Evolutionary conservation across 2,113 vertebrate genomes (phyloP).

Genomic region (Coreoperca whiteheadi): DNA sequence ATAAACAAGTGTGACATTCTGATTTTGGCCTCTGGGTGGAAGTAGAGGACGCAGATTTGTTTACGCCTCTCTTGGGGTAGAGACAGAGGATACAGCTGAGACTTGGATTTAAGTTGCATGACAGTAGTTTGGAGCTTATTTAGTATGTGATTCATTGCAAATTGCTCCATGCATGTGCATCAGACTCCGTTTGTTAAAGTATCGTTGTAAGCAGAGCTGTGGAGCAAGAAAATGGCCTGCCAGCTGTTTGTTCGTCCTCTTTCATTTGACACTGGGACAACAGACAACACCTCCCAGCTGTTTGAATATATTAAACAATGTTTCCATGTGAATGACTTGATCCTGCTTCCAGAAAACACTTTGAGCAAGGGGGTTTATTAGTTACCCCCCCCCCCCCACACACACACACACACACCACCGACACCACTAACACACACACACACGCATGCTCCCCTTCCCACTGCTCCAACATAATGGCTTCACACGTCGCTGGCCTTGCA

Average conservation of each 20-base stretch:
- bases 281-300: slow-evolving; percentile 73
- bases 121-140: slow-evolving; percentile 56
- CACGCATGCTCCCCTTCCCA: slow-evolving; percentile 16
- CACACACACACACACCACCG: not conserved
- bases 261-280: slow-evolving; percentile 71
- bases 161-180: slow-evolving; percentile 52
- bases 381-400: slow-evolving; percentile 13
- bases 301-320: slow-evolving; percentile 71
- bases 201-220: slow-evolving; percentile 53
- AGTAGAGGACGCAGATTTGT: slow-evolving; percentile 57
- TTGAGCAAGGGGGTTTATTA: slow-evolving; percentile 58
- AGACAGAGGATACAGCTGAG: slow-evolving; percentile 45
- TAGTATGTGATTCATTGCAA: slow-evolving; percentile 44
- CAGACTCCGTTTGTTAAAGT: slow-evolving; percentile 55
- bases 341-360: slow-evolving; percentile 58
- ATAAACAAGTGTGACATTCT: slow-evolving; percentile 8
- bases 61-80: not conserved
- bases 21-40: slow-evolving; percentile 71
- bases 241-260: slow-evolving; percentile 73
- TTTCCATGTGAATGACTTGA: slow-evolving; percentile 67
- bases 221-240: slow-evolving; percentile 59
- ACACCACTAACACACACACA: not conserved
- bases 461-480: slow-evolving; percentile 70
- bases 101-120: slow-evolving; percentile 39
- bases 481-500: slow-evolving; percentile 68